Evolutionary conservation across 2,113 vertebrate species (phyloP).

Genomic region (Petromus typicus): DNA sequence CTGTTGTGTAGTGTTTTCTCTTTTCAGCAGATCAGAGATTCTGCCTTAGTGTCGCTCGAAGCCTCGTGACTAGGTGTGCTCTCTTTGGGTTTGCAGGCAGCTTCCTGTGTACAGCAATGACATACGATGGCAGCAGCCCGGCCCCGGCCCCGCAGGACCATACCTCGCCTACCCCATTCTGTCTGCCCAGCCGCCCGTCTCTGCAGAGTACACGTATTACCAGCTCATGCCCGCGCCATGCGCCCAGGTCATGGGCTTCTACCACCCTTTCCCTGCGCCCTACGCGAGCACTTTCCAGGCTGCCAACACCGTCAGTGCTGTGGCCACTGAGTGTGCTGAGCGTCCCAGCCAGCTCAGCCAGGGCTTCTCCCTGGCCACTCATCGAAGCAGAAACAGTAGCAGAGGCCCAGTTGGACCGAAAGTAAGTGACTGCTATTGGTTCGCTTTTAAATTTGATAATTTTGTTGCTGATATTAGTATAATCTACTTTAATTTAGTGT

Average conservation of each 20-base stretch:
- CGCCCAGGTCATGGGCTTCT: conserved; percentile 98
- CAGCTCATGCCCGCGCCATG: conserved; percentile 97
- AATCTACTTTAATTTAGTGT: conserved; percentile 56
- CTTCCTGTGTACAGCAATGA: conserved; percentile 96
- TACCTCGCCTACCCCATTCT: conserved; percentile 98
- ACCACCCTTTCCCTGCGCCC: conserved; percentile 94
- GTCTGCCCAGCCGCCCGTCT: conserved; percentile 95
- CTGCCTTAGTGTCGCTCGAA: conserved; percentile 31
- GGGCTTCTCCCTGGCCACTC: conserved; percentile 88
- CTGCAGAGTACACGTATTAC: conserved; percentile 96
- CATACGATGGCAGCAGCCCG: conserved; percentile 97
- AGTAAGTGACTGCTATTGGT: conserved; percentile 85
- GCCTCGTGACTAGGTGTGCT: conserved; percentile 26
- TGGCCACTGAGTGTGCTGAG: conserved; percentile 92
- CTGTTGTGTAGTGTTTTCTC: neutral
- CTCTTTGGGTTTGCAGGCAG: conserved; percentile 88
- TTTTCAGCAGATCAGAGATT: conserved; percentile 26
- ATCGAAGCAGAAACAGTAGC: conserved; percentile 90
- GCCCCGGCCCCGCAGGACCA: conserved; percentile 91
- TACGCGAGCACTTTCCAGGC: conserved; percentile 93
- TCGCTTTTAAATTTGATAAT: conserved; percentile 33
- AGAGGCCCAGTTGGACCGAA: conserved; percentile 90
- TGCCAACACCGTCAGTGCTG: conserved; percentile 88
- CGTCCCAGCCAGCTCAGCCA: conserved; percentile 89
- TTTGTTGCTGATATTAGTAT: conserved; percentile 25